Percentiles rank a stretch among this genome's conserved stretches.
Conservation (phyloP, 1,140 invertebrate species). For the Ganaspis sp. region DNA sequence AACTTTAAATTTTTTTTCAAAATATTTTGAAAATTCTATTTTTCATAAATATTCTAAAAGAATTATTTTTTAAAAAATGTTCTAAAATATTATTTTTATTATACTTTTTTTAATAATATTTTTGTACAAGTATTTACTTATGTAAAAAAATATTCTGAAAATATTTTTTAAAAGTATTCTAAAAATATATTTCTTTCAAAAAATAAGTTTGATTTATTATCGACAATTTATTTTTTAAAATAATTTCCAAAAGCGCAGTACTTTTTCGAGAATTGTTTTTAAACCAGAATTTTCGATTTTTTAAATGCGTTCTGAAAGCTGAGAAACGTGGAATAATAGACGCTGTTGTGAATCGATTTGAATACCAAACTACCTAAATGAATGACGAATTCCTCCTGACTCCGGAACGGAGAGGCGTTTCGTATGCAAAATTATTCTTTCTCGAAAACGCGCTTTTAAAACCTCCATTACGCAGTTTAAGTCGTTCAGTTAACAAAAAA, state of each 20-base stretch:
- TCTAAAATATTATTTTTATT: too few species aligned
- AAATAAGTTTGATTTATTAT: too few species aligned
- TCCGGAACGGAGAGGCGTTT: not conserved
- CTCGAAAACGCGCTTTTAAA: not conserved
- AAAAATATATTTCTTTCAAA: too few species aligned
- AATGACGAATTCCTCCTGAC: not conserved
- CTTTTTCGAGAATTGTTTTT: not conserved
- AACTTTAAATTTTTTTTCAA: too few species aligned
- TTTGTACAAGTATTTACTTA: too few species aligned
- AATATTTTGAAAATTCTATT: too few species aligned
- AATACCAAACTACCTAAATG: conserved; percentile 11
- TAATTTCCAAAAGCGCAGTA: not conserved
- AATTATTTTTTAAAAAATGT: too few species aligned
- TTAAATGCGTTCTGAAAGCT: not conserved
- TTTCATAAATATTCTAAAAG: too few species aligned
- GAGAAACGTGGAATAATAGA: not conserved
- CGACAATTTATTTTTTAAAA: too few species aligned
- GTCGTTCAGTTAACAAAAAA: not conserved
- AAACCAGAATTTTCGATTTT: not conserved
- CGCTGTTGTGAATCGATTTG: not conserved
- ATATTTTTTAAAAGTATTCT: too few species aligned
- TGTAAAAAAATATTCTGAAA: too few species aligned
- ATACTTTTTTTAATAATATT: too few species aligned
- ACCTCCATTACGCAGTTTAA: not conserved
- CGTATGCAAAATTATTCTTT: not conserved